Evolutionary conservation across 2,797 vertebrate species (phyloP).

Genomic region (Aeoliscus strigatus): DNA sequence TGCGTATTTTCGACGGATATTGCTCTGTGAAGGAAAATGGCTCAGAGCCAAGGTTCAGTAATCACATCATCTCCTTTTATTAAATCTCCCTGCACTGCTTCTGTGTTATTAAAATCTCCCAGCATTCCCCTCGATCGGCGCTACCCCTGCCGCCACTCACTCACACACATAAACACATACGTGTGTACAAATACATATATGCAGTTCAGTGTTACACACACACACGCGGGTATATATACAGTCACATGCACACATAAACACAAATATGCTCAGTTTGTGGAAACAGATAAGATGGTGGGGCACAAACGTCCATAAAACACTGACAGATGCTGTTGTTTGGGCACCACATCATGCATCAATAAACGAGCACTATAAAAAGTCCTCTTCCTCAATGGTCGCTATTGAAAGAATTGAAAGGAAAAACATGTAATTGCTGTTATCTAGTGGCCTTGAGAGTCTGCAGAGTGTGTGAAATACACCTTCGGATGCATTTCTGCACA

Average conservation of each 20-base stretch:
- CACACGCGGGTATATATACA: constrained; percentile 14
- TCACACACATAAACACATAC: constrained; percentile 27
- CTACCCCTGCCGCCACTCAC: constrained; percentile 68
- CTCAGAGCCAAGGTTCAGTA: constrained; percentile 88
- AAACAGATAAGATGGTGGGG: constrained; percentile 59
- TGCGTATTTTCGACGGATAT: constrained; percentile 78
- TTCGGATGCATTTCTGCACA: constrained; percentile 21
- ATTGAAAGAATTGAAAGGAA: constrained; percentile 30
- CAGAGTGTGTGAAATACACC: constrained; percentile 1
- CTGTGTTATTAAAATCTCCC: constrained; percentile 97
- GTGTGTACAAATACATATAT: constrained; percentile 22
- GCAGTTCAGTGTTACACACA: background rate
- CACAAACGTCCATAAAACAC: constrained; percentile 66
- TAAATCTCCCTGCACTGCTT: constrained; percentile 93
- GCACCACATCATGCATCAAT: constrained; percentile 37
- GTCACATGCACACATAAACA: constrained; percentile 46
- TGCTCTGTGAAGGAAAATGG: constrained; percentile 84
- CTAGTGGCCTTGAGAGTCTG: constrained; percentile 4
- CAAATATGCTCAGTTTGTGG: constrained; percentile 65
- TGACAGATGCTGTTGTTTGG: constrained; percentile 64
- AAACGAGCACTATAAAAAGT: constrained; percentile 40
- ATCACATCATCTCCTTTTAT: constrained; percentile 97
- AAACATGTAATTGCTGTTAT: constrained; percentile 16
- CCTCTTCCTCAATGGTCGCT: constrained; percentile 17
- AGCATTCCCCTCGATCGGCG: constrained; percentile 83